These are phyloP conservation scores for Dipodomys merriami DNA, from an alignment of 2,113 vertebrate species.

Conservation along the genomic window DNA sequence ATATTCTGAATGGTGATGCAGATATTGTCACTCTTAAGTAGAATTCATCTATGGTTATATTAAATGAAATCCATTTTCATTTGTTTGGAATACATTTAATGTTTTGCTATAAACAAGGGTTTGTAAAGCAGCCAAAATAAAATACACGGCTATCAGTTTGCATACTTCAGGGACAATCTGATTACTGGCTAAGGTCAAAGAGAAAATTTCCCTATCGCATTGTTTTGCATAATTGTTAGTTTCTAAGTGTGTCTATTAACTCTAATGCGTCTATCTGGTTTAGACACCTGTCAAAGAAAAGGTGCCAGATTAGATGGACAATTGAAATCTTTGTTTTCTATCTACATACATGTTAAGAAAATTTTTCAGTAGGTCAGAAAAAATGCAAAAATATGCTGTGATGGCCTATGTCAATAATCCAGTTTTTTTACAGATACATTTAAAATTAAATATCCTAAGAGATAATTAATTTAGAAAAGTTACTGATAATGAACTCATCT, in stretches of 20 bases:
- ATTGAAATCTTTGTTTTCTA: slow-evolving; percentile 52
- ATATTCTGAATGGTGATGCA: slow-evolving; percentile 37
- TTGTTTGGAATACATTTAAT: slow-evolving; percentile 57
- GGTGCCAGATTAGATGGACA: slow-evolving; percentile 70
- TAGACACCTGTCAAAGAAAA: slow-evolving; percentile 76
- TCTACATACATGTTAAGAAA: slow-evolving; percentile 69
- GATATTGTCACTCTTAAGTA: slow-evolving; percentile 8
- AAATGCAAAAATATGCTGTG: slow-evolving; percentile 71
- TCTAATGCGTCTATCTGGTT: slow-evolving; percentile 69
- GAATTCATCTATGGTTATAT: slow-evolving; percentile 42
- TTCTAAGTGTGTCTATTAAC: slow-evolving; percentile 67
- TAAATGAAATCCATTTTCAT: slow-evolving; percentile 58
- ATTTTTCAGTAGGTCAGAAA: slow-evolving; percentile 65
- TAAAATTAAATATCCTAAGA: slow-evolving; percentile 81
- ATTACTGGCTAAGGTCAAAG: slow-evolving; percentile 67
- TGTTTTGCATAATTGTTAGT: slow-evolving; percentile 72
- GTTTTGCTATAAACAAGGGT: slow-evolving; percentile 44
- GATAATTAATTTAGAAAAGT: slow-evolving; percentile 80
- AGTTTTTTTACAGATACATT: slow-evolving; percentile 74
- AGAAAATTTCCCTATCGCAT: slow-evolving; percentile 71
- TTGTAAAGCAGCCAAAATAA: slow-evolving; percentile 62
- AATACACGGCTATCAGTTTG: slow-evolving; percentile 51
- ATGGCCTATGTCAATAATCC: slow-evolving; percentile 73
- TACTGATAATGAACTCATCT: slow-evolving; percentile 81
- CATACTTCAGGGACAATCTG: slow-evolving; percentile 61